Percentiles rank a stretch among this genome's conserved stretches.
These are phyloP conservation scores for Melieria picta DNA, from an alignment of 2,888 invertebrate genomes.

Conservation along the genomic window DNA sequence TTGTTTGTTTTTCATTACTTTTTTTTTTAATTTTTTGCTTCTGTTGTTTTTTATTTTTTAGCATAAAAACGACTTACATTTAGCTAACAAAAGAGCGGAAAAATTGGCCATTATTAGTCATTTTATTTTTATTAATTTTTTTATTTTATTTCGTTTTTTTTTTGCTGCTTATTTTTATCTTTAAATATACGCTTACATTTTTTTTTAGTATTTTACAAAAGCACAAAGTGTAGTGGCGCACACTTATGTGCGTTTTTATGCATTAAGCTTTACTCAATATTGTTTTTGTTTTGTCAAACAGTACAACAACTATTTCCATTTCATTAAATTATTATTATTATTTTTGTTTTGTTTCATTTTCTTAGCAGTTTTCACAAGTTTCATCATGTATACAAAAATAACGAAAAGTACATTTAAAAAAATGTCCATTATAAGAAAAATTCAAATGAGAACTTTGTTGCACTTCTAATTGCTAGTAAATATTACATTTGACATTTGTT, in stretches of 20 bases:
- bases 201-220: slow-evolving; percentile 33
- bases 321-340: slow-evolving; percentile 34
- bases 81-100: slow-evolving; percentile 17
- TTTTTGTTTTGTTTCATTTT: slow-evolving; percentile 23
- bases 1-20: slow-evolving; percentile 37
- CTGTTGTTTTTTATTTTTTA: slow-evolving; percentile 44
- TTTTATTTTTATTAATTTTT: slow-evolving; percentile 41
- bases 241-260: slow-evolving; percentile 23
- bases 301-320: slow-evolving; percentile 47
- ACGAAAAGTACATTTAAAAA: slow-evolving; percentile 18
- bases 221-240: slow-evolving; percentile 34
- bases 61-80: slow-evolving; percentile 45
- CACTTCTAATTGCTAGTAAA: slow-evolving; percentile 20
- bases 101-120: slow-evolving; percentile 47
- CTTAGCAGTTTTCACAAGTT: slow-evolving; percentile 15
- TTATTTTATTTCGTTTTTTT: slow-evolving; percentile 41
- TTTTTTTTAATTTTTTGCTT: slow-evolving; percentile 37
- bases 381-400: slow-evolving; percentile 27
- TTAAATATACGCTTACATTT: slow-evolving; percentile 13
- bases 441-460: slow-evolving; percentile 1
- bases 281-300: slow-evolving; percentile 43
- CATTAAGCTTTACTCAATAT: slow-evolving; percentile 39
- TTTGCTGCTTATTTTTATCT: slow-evolving; percentile 43
- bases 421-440: slow-evolving; percentile 12
- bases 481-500: no score